These are phyloP conservation scores for Platysternon megacephalum DNA, from an alignment of 2,113 vertebrate species.

Conservation along the genomic window DNA sequence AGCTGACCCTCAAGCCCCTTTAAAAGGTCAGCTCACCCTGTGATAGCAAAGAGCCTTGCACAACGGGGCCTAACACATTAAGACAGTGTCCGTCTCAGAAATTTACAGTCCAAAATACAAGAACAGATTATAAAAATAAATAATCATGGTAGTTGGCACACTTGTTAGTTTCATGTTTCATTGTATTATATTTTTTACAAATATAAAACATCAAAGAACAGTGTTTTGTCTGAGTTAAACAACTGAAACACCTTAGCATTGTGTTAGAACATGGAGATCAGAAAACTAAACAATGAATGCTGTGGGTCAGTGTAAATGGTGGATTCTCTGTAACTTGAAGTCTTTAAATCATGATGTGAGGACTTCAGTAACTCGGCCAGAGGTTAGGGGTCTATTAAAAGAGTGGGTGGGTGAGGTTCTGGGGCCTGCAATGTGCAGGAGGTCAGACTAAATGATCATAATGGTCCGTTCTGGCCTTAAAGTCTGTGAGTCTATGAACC, in stretches of 20 bases:
- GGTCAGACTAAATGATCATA: too few species aligned
- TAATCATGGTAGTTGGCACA: not conserved
- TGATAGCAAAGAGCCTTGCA: too few species aligned
- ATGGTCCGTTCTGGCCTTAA: too few species aligned
- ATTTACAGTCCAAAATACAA: not conserved
- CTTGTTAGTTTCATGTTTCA: not conserved
- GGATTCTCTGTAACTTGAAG: too few species aligned
- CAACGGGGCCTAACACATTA: too few species aligned
- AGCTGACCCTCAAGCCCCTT: not conserved
- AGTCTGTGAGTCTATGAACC: not conserved
- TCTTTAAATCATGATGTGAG: too few species aligned
- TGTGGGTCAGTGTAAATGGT: too few species aligned
- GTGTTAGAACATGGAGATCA: not conserved
- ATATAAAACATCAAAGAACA: not conserved
- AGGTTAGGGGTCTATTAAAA: too few species aligned
- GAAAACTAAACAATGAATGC: not conserved
- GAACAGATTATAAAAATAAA: not conserved
- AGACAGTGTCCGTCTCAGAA: not conserved
- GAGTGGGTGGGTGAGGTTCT: too few species aligned
- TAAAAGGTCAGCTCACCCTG: not conserved
- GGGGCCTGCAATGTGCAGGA: too few species aligned
- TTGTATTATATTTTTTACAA: not conserved
- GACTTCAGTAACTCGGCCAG: too few species aligned
- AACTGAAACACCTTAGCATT: not conserved
- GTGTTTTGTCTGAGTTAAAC: accelerated